These are phyloP conservation scores for Luperina nickerlii DNA, from an alignment of 2,888 invertebrate genomes.

Conservation along the genomic window DNA sequence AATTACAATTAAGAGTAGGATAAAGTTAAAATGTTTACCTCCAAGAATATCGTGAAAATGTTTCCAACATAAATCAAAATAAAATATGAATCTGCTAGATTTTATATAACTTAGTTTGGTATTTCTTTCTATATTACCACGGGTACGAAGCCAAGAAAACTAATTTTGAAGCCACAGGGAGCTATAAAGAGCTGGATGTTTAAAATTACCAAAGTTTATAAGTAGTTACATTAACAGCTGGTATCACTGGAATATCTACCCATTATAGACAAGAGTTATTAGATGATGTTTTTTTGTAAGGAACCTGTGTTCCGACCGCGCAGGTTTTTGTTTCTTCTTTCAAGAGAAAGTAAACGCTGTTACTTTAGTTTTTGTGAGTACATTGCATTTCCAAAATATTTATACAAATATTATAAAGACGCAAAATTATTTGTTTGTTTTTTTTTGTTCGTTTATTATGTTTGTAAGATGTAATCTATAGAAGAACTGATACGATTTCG, in stretches of 20 bases:
- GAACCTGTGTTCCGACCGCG: background rate
- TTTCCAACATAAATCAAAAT: constrained; percentile 6
- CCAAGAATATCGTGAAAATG: background rate
- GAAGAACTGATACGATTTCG: no score
- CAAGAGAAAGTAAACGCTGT: background rate
- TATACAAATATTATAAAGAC: no score
- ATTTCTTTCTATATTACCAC: constrained; percentile 43
- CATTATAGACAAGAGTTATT: constrained; percentile 3
- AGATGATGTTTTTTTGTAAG: background rate
- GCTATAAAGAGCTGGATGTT: constrained; percentile 53
- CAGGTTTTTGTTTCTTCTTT: background rate
- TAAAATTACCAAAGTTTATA: constrained; percentile 51
- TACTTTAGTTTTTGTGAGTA: background rate
- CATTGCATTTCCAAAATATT: background rate
- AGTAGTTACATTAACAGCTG: constrained; percentile 48
- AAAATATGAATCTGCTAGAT: background rate
- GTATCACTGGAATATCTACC: constrained; percentile 26
- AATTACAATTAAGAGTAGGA: background rate
- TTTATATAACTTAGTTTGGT: constrained; percentile 23
- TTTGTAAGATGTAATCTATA: no score
- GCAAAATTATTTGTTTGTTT: background rate
- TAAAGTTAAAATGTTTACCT: background rate
- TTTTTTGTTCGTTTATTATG: background rate
- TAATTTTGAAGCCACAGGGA: constrained; percentile 54
- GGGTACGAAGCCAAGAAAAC: constrained; percentile 45